A percentile compares a stretch with the other conserved stretches of the same genome.
These are phyloP conservation scores for Littorina saxatilis DNA, from an alignment of 1,140 invertebrate species.

Conservation along the genomic window DNA sequence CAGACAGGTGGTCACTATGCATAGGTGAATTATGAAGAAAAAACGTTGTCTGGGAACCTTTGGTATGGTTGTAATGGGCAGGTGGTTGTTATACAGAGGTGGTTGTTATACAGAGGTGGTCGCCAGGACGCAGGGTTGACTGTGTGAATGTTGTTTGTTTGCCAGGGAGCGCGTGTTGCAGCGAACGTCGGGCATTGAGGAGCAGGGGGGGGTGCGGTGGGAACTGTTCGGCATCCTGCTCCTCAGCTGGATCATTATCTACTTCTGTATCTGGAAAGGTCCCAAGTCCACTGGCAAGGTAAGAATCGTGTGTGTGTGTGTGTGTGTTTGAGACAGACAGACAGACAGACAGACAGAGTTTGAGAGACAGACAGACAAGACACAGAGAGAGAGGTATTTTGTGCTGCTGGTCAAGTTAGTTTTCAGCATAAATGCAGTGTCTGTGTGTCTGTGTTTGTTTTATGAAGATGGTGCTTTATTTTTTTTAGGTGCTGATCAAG, in stretches of 20 bases:
- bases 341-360: too few species aligned
- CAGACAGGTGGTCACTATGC: too few species aligned
- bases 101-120: too few species aligned
- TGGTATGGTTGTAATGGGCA: too few species aligned
- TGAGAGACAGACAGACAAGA: too few species aligned
- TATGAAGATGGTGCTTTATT: background rate
- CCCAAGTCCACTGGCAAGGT: conserved; percentile 97
- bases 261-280: conserved; percentile 98
- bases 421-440: background rate
- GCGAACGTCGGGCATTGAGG: conserved; percentile 92
- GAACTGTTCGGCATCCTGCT: conserved; percentile 93
- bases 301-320: background rate
- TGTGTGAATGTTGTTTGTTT: too few species aligned
- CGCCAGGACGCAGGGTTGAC: too few species aligned
- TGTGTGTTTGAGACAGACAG: too few species aligned
- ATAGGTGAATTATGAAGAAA: too few species aligned
- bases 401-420: background rate
- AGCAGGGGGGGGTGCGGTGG: conserved; percentile 92
- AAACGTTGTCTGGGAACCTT: too few species aligned
- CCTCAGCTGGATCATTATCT: conserved; percentile 96
- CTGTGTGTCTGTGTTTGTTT: background rate
- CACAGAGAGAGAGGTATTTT: background rate
- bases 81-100: too few species aligned
- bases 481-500: background rate
- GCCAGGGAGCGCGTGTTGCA: conserved; percentile 79